phyloP scores from a whole-genome alignment of 35 echinoderm and acorn worm genomes.

The Ophiothrix spiculata region DNA sequence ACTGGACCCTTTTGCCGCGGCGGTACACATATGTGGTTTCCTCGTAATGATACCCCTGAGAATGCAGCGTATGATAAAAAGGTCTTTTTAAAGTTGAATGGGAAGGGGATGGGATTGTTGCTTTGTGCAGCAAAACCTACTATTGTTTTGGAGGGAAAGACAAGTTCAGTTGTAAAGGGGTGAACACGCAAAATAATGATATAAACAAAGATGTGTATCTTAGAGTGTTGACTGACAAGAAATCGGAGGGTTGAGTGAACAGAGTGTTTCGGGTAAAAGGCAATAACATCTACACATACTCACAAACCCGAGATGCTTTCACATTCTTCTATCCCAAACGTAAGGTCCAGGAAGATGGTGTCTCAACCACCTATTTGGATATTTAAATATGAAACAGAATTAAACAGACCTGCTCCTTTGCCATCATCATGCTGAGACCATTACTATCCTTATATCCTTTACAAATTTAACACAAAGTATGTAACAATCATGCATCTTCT shows the following conservation, averaged over 20 bases:
- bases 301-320: slow-evolving; percentile 12
- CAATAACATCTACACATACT: slow-evolving; percentile 43
- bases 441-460: too few species aligned
- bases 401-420: too few species aligned
- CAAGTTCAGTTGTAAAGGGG: slow-evolving; percentile 49
- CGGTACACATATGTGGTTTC: too few species aligned
- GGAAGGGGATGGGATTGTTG: slow-evolving; percentile 57
- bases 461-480: too few species aligned
- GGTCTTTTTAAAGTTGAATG: slow-evolving; percentile 56
- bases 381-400: too few species aligned
- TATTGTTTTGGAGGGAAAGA: slow-evolving; percentile 33
- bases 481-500: neutral
- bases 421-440: too few species aligned
- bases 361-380: slow-evolving; percentile 38
- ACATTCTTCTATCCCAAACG: slow-evolving; percentile 52
- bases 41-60: slow-evolving; percentile 28
- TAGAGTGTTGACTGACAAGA: slow-evolving; percentile 5
- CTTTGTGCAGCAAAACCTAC: slow-evolving; percentile 36
- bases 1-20: too few species aligned
- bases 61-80: slow-evolving; percentile 24
- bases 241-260: slow-evolving; percentile 19
- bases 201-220: slow-evolving; percentile 44
- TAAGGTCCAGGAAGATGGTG: slow-evolving; percentile 42
- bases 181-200: slow-evolving; percentile 34
- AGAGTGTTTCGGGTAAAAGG: slow-evolving; percentile 38